Evolutionary conservation across 1,140 invertebrate genomes (phyloP), one percentile per base, ranked within the genome.

Genomic region (Anastrepha ludens): DNA sequence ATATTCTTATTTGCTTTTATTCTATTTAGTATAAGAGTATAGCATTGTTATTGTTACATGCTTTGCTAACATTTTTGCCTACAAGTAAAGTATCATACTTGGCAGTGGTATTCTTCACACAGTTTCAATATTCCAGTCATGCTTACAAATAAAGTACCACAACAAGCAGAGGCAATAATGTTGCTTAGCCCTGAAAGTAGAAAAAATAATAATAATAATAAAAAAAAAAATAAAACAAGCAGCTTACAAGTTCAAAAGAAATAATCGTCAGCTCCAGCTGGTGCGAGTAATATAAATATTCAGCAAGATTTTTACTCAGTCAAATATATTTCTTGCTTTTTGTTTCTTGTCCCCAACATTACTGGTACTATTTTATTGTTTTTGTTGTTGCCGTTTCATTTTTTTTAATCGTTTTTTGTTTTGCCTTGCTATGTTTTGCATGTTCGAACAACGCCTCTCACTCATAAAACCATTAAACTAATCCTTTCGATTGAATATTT

Each of bases 401-500:
- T 44, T 17, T 6, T 74, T 8, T 15, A 67, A 67, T 39, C 65
- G 65, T 9, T 74, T 47, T 2, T n/a, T 47, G 67, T 74, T 74
- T 74, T 47, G 39, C 39, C 41, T 74, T 47, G 44, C 41, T 74
- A 74, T 47, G 67, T 39, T 47, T 17, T 74, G 39, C 67, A 74
- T 74, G 67, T 74, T 7, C 15, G 29, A 11, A 41, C 67, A 15
- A n/a, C 67, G 41, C 67, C 67, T 41, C 67, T 15, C 3, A 74
- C 67, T 15, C 41, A 6, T 47, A n/a, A 74, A 74, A 74, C 67
- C 44, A 74, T 74, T 74, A 47, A 41, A n/a, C 15, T 74, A 47
- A 74, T 47, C 67, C 67, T 74, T 74, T 47, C 44, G 41, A 47
- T 41, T 17, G 41, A 47, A 47, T 17, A 74, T 74, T 74, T 74